phyloP scores from a whole-genome alignment of 2,888 invertebrate genomes.

The Junonia oenone region DNA sequence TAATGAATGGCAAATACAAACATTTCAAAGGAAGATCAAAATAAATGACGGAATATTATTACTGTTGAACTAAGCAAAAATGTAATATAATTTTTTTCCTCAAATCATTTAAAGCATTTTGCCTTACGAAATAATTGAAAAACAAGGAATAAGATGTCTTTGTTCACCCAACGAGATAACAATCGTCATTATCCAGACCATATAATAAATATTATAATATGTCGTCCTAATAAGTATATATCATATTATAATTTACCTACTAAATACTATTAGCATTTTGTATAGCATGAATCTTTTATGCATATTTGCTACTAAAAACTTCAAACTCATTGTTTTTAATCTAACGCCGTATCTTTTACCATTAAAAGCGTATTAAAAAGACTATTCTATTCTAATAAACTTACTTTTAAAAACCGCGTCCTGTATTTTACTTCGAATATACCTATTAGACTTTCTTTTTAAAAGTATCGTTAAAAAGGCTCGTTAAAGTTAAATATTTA shows the following conservation, averaged over 20 bases:
- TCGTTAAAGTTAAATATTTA: conserved; percentile 34
- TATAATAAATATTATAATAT: neutral
- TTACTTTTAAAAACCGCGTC: conserved; percentile 26
- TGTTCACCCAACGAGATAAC: neutral
- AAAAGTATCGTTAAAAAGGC: conserved; percentile 32
- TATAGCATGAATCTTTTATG: neutral
- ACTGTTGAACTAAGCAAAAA: neutral
- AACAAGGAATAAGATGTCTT: neutral
- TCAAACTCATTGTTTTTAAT: neutral
- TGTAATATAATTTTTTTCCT: neutral
- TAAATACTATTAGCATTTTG: too few relatives aligned
- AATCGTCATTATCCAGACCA: neutral
- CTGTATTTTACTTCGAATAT: conserved; percentile 38
- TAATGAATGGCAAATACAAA: neutral
- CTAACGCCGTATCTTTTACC: neutral
- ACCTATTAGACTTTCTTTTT: conserved; percentile 28
- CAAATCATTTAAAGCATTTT: neutral
- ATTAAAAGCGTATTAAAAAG: conserved; percentile 6
- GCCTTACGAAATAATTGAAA: neutral
- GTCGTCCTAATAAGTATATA: neutral
- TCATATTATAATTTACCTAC: too few relatives aligned
- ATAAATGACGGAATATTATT: neutral
- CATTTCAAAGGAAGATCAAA: neutral
- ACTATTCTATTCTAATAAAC: conserved; percentile 10
- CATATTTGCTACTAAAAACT: neutral